These are phyloP conservation scores for Tychaedon coryphoeus DNA, from an alignment of 2,113 vertebrate species.

Conservation along the genomic window DNA sequence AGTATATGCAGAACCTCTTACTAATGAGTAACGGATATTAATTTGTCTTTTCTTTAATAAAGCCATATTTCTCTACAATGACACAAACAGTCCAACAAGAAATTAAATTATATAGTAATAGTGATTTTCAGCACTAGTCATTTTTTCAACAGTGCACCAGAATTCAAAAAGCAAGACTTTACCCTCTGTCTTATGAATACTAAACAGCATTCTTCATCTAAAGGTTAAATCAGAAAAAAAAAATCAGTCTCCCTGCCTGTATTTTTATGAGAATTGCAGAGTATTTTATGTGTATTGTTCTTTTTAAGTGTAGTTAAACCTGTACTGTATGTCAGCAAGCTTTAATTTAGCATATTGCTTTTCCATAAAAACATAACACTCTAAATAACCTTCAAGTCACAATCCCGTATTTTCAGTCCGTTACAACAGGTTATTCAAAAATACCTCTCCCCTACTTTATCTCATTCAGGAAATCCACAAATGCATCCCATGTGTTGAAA, in stretches of 20 bases:
- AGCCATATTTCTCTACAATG: not conserved
- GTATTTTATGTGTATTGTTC: not conserved
- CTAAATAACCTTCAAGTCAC: not conserved
- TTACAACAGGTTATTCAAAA: not conserved
- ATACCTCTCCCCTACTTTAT: not conserved
- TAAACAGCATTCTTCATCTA: not conserved
- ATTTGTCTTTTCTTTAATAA: conserved; percentile 11
- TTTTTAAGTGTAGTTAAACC: not conserved
- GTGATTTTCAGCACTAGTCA: not conserved
- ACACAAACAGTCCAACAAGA: not conserved
- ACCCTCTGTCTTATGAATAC: not conserved
- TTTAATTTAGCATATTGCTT: not conserved
- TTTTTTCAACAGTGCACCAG: not conserved
- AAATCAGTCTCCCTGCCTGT: not conserved
- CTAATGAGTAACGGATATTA: not conserved
- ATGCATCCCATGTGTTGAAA: not conserved
- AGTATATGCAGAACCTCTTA: not conserved
- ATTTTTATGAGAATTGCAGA: not conserved
- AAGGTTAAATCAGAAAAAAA: conserved; percentile 21
- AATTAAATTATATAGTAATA: not conserved
- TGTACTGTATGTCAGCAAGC: not conserved
- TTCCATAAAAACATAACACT: not conserved
- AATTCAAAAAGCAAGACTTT: not conserved
- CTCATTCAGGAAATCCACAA: not conserved
- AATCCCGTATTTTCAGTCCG: not conserved